Base-by-base conservation (phyloP, 2,797 vertebrate genomes). In the Botia kubotai region DNA sequence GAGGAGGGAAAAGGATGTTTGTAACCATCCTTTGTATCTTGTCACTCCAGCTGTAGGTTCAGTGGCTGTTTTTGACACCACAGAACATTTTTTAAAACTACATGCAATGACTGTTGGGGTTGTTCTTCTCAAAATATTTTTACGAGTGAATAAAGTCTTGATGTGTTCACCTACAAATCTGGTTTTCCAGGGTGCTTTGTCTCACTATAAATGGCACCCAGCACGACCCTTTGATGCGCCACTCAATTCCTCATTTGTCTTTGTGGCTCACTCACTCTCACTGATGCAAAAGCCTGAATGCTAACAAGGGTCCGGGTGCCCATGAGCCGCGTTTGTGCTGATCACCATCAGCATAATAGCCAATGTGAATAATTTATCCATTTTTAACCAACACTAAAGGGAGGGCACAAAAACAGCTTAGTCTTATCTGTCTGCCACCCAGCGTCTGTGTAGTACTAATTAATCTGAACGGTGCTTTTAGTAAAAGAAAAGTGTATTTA, bases 191-290 rank as follows among this genome's bases (percentile, higher is more conserved):
- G 17, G 53, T 19, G 80, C 76, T 84, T 87, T 86, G 84, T 87
- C 21, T 82, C 63, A 12, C 78, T 80, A 74, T 79, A 86, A 86
- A 85, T 79, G 82, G 84, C 81, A 81, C 77, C 79, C 74, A 85
- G 85, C 79, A 68, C 76, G 65, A 50, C 57, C 80, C 83, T 87
- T 86, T 86, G 85, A 87, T 86, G 81, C 71, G 58, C 75, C 79
- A 82, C 81, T 85, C 68, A 79, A 76, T 17, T 66, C 72, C 77
- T 36, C 84, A 36, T 86, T 87, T 87, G 87, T 89, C 67, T 80
- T 60, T 86, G 70, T 68, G 13, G 55, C 53, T 81, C 85, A 84
- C 53, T 81, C 85, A 84, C 80, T 82, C 53, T 75, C 66, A 77
- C 68, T 60, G 43, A 57, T 83, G 84, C 82, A 84, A 84, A 81